Evolutionary conservation across 1,140 invertebrate species (phyloP), one percentile per base, ranked within the genome.

Genomic region (Alviniconcha marisindica): DNA sequence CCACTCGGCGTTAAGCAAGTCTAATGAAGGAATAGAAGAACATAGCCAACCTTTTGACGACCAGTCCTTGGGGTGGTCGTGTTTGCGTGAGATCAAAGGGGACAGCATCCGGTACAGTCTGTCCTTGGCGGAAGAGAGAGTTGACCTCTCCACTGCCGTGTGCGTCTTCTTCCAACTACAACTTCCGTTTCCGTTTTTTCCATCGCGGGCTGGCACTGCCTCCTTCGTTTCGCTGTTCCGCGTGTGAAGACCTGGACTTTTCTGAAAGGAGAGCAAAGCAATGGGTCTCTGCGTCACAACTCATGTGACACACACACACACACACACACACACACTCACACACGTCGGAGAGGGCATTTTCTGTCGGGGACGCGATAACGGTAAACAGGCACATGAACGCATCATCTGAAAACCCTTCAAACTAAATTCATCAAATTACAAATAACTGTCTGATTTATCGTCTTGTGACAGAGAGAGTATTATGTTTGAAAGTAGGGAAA

Each of bases 101-200:
- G 77, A 78, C 28, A 78, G n/a, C 4, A 78, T 51, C 33, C 77
- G 18, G 51, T 78, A 78, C 28, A 78, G 54, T 51, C 48, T 54
- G 51, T 78, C 77, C 21, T 36, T 78, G 51, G 77, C 77, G 4
- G 44, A 21, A 3, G 48, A 38, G 21, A 78, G 48, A 2, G 77
- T 33, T 10, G 51, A 78, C 21, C 44, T 78, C 77, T 78, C 77
- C 31, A 38, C 33, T 28, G 48, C 15, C 51, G 14, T 24, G 31
- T 42, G 28, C 38, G n/a, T 24, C 51, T 78, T 78, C 44, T 31
- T 24, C 31, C 36, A 54, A 4, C 51, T 51, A 24, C 24, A 31
- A 78, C 28, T 60, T 38, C 77, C 48, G 42, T 33, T 78, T 60
- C 77, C 56, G 77, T 38, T 31, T 36, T 60, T 40, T 28, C 51